Evolutionary conservation across 2,888 invertebrate genomes (phyloP).

Genomic region (Slavum lentiscoides): DNA sequence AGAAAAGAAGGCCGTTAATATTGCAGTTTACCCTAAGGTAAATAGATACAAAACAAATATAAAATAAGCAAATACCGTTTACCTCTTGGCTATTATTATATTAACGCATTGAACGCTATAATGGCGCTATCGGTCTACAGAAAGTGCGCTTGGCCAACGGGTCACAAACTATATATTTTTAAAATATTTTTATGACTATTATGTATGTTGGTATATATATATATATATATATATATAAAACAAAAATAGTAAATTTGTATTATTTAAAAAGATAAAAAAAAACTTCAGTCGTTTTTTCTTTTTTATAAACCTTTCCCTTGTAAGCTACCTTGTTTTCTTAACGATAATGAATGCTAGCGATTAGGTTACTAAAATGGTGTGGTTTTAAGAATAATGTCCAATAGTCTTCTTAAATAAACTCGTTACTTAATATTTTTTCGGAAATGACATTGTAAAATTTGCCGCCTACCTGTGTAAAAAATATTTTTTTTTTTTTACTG

Average conservation of each 20-base stretch:
- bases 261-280: constrained; percentile 37
- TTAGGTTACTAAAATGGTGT: constrained; percentile 32
- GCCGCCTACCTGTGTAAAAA: not conserved
- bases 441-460: not conserved
- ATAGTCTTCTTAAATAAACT: constrained; percentile 2
- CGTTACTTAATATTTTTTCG: not conserved
- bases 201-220: constrained; percentile 45
- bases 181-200: constrained; percentile 43
- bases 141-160: constrained; percentile 21
- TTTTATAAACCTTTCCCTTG: constrained; percentile 51
- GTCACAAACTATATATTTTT: constrained; percentile 42
- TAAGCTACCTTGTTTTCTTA: constrained; percentile 46
- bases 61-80: constrained; percentile 51
- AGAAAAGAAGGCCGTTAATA: constrained; percentile 47
- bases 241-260: constrained; percentile 49
- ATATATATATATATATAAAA: constrained; percentile 16
- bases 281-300: constrained; percentile 49
- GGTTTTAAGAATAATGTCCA: not conserved
- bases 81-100: constrained; percentile 49
- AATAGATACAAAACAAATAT: constrained; percentile 53
- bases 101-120: constrained; percentile 41
- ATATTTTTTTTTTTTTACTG: not conserved
- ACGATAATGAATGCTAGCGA: constrained; percentile 4
- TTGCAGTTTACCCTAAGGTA: constrained; percentile 53
- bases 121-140: constrained; percentile 35